Percentiles rank a stretch among this genome's conserved stretches.
These are phyloP conservation scores for Papilio dardanus DNA, from an alignment of 1,140 invertebrate genomes.

Conservation along the genomic window DNA sequence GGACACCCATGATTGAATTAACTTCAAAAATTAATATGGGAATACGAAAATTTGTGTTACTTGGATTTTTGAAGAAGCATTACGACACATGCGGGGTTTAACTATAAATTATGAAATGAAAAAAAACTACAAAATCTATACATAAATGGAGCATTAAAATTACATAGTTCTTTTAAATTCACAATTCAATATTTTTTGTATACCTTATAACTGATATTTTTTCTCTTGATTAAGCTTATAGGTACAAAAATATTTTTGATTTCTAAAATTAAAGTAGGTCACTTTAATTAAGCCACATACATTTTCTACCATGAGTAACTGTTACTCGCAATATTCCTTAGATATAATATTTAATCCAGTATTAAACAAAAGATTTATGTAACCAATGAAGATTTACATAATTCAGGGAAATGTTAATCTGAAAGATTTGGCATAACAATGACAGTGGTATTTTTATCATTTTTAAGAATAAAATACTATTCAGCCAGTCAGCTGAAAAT, in stretches of 20 bases:
- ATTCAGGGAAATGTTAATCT: slow-evolving; percentile 16
- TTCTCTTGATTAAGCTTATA: neutral
- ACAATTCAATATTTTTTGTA: slow-evolving; percentile 1
- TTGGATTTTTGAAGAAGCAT: no score
- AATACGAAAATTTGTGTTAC: no score
- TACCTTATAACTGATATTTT: slow-evolving; percentile 7
- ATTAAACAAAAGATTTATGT: slow-evolving; percentile 14
- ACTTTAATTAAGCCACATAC: slow-evolving; percentile 10
- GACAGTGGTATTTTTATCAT: slow-evolving; percentile 26
- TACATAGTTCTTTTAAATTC: neutral
- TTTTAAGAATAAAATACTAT: slow-evolving; percentile 9
- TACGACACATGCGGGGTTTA: no score
- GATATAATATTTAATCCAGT: neutral
- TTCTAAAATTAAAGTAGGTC: neutral
- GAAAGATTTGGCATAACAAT: slow-evolving; percentile 30
- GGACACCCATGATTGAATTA: no score
- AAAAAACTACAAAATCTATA: no score
- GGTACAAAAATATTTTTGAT: neutral
- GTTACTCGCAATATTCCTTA: neutral
- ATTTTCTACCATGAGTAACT: slow-evolving; percentile 6
- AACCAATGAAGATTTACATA: slow-evolving; percentile 31
- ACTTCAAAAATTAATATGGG: no score
- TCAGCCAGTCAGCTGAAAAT: neutral
- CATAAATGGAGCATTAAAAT: no score
- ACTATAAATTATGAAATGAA: no score